phyloP scores from a whole-genome alignment of 2,797 vertebrate genomes.

The Helicolenus hilgendorfi region DNA sequence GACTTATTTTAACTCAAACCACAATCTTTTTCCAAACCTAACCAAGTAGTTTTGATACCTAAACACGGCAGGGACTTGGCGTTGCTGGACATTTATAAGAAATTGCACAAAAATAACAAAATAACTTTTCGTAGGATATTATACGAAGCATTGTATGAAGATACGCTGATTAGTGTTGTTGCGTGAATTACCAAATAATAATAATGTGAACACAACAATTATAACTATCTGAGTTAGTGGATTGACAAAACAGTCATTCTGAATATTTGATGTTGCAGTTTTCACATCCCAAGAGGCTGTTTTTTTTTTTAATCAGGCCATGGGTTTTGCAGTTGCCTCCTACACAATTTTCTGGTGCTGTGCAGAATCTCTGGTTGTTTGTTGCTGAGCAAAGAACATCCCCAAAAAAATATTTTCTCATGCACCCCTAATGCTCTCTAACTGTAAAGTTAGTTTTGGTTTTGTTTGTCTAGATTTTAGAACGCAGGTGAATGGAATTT shows the following conservation, averaged over 20 bases:
- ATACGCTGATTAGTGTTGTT: too few relatives aligned
- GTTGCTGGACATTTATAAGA: too few relatives aligned
- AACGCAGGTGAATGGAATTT: neutral
- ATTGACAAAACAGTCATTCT: neutral
- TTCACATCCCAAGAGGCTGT: slow-evolving; percentile 14
- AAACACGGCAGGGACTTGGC: too few relatives aligned
- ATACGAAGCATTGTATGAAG: too few relatives aligned
- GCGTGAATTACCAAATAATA: neutral
- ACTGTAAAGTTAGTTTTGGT: too few relatives aligned
- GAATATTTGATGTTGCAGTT: slow-evolving; percentile 20
- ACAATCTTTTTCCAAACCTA: fast-evolving
- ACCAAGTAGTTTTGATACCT: too few relatives aligned
- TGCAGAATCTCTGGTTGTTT: slow-evolving; percentile 6
- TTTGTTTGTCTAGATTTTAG: neutral
- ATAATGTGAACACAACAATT: neutral
- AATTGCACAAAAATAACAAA: too few relatives aligned
- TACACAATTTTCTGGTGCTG: slow-evolving; percentile 13
- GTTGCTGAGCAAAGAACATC: neutral
- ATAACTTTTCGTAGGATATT: too few relatives aligned
- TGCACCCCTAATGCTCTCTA: too few relatives aligned
- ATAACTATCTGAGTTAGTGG: too few relatives aligned
- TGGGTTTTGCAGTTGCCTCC: slow-evolving; percentile 4
- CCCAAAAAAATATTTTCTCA: too few relatives aligned
- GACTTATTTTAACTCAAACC: neutral
- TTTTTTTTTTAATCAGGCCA: slow-evolving; percentile 20